A percentile compares a stretch with the other conserved stretches of the same genome.
Conservation (phyloP, 2,888 invertebrate genomes). For the Tetragonisca angustula region DNA sequence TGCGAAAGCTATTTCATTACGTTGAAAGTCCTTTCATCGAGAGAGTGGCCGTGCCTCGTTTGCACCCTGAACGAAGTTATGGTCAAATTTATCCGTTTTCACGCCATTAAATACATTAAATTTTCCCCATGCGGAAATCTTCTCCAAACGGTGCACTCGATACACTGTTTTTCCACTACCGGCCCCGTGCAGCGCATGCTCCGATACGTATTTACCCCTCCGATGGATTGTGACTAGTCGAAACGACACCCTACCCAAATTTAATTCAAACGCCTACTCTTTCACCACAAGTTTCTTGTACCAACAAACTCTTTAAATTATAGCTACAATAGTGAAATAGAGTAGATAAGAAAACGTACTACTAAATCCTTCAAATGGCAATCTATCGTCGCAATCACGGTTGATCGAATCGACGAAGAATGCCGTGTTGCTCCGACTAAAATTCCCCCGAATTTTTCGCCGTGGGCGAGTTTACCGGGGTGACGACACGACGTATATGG, state of each 20-base stretch:
- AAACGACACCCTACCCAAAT: slow-evolving; percentile 23
- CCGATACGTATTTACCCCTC: slow-evolving; percentile 8
- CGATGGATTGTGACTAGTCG: slow-evolving; percentile 4
- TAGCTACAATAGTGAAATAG: background rate
- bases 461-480: too few species aligned
- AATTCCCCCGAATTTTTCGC: background rate
- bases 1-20: background rate
- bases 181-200: slow-evolving; percentile 64
- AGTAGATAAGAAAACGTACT: background rate
- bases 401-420: too few species aligned
- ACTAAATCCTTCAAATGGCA: too few species aligned
- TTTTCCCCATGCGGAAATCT: slow-evolving; percentile 49
- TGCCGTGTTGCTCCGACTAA: background rate
- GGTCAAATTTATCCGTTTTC: slow-evolving; percentile 55
- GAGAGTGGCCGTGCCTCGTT: background rate
- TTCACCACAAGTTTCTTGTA: rapidly evolving
- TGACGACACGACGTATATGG: background rate
- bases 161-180: slow-evolving; percentile 31
- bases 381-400: too few species aligned
- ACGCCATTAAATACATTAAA: slow-evolving; percentile 56
- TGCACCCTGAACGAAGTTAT: slow-evolving; percentile 26
- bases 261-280: background rate
- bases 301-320: background rate
- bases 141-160: slow-evolving; percentile 5
- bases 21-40: background rate